phyloP scores from a whole-genome alignment of 2,888 invertebrate genomes.

The Melikaiella ostensackeni region DNA sequence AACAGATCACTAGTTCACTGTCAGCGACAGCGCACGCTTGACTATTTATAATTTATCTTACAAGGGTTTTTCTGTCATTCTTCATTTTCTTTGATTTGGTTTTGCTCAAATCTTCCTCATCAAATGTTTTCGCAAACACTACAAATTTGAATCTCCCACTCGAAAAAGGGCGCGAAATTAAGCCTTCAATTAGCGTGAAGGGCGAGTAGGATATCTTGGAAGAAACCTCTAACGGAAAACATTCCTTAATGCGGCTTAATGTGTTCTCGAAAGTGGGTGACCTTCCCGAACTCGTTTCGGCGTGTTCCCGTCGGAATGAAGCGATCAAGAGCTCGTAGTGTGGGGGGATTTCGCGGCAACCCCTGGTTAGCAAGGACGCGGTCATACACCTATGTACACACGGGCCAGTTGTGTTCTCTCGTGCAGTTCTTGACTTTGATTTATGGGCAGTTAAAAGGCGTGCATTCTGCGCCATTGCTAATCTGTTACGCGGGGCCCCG shows the following conservation, averaged over 20 bases:
- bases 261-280: neutral
- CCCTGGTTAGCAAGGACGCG: slow-evolving; percentile 8
- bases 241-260: neutral
- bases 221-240: neutral
- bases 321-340: slow-evolving; percentile 4
- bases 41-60: neutral
- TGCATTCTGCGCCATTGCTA: slow-evolving; percentile 66
- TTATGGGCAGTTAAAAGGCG: slow-evolving; percentile 70
- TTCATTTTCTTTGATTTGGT: neutral
- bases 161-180: neutral
- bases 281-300: slow-evolving; percentile 1
- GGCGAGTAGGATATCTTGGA: neutral
- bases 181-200: neutral
- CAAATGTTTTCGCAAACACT: neutral
- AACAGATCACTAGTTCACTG: slow-evolving; percentile 6
- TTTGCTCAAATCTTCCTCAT: neutral
- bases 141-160: neutral
- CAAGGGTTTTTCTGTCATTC: neutral
- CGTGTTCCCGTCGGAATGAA: neutral
- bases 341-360: neutral
- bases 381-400: slow-evolving; percentile 2
- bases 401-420: neutral
- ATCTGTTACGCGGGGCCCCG: slow-evolving; percentile 69
- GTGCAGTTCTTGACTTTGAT: slow-evolving; percentile 66
- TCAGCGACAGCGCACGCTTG: neutral